Evolutionary conservation across 1,140 invertebrate species (phyloP).

Genomic region (Hermatobates lingyangjiaoensis): DNA sequence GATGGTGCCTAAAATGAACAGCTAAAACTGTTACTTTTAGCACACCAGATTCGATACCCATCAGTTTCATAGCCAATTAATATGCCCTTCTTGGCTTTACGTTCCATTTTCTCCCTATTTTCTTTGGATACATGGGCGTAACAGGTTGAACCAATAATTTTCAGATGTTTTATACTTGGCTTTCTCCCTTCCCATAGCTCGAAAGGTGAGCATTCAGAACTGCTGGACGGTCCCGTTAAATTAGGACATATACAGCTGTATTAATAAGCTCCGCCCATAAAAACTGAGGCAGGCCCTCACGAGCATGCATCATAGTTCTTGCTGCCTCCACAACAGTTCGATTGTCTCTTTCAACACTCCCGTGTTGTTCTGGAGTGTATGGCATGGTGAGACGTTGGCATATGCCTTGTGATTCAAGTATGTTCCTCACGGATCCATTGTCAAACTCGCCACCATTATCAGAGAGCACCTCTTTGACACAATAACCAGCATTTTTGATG

Average conservation of each 20-base stretch:
- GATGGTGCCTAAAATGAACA: too few relatives aligned
- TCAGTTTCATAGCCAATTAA: too few relatives aligned
- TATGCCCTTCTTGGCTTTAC: not conserved
- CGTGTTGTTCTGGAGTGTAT: not conserved
- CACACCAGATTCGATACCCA: too few relatives aligned
- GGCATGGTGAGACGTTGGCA: not conserved
- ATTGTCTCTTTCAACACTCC: not conserved
- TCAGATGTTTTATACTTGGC: not conserved
- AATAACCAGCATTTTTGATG: slow-evolving; percentile 15
- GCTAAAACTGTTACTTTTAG: too few relatives aligned
- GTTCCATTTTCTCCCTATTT: not conserved
- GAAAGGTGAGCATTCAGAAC: not conserved
- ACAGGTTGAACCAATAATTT: not conserved
- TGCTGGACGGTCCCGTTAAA: not conserved
- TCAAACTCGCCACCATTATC: slow-evolving; percentile 19
- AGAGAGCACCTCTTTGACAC: slow-evolving; percentile 19
- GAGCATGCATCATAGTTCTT: not conserved
- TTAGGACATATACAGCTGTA: not conserved
- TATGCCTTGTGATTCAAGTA: slow-evolving; percentile 13
- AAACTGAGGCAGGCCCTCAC: not conserved
- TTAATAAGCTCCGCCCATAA: not conserved
- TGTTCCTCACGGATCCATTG: slow-evolving; percentile 18
- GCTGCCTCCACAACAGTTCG: not conserved
- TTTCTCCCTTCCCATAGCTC: not conserved
- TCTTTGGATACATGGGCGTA: not conserved